phyloP scores from a whole-genome alignment of 2,797 vertebrate genomes.

The Luscinia megarhynchos region DNA sequence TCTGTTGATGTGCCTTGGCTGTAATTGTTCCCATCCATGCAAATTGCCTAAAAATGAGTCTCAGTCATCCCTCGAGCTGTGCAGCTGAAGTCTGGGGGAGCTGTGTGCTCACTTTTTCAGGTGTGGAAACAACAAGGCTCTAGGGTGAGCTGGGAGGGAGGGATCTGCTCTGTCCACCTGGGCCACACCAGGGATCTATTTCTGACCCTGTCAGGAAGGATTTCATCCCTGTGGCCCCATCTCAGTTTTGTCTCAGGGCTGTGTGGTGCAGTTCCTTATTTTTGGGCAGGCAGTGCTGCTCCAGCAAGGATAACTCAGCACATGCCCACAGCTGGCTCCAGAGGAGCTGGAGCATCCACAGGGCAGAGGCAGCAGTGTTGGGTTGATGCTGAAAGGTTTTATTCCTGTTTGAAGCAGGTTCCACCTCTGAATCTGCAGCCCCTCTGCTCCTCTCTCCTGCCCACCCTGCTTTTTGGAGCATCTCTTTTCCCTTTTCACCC shows the following conservation, averaged over 20 bases:
- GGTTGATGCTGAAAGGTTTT: not conserved
- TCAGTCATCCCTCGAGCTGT: not conserved
- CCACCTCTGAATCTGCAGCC: not conserved
- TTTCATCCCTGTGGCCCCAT: not conserved
- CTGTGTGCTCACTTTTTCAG: not conserved
- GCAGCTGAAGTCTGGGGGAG: not conserved
- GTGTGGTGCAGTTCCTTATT: not conserved
- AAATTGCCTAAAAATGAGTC: conserved; percentile 32
- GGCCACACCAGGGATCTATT: not conserved
- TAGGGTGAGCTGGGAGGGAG: not conserved
- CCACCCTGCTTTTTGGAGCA: not conserved
- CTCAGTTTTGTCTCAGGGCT: not conserved
- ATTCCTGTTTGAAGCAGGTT: not conserved
- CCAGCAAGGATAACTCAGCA: not conserved
- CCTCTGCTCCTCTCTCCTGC: not conserved
- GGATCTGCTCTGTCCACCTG: not conserved
- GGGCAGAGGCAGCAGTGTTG: not conserved
- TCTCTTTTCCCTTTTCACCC: not conserved
- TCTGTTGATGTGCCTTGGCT: conserved; percentile 13
- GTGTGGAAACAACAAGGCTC: not conserved
- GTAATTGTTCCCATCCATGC: conserved; percentile 28
- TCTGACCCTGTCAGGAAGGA: not conserved
- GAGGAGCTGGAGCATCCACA: not conserved
- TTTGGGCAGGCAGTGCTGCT: not conserved
- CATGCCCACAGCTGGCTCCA: not conserved